phyloP scores from a whole-genome alignment of 1,140 invertebrate species.

The Philotrypesis tridentata region DNA sequence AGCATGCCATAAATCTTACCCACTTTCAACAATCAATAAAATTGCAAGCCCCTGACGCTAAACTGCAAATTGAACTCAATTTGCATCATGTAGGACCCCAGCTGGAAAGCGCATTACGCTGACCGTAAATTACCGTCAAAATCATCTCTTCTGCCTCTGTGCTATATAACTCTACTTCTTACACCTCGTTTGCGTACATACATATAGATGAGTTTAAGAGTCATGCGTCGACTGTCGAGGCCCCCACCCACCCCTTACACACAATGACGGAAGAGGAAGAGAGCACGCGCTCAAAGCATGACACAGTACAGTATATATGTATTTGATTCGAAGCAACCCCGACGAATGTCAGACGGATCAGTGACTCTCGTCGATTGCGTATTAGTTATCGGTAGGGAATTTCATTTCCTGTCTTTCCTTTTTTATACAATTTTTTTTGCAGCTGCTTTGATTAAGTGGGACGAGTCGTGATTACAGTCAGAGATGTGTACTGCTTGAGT shows the following conservation, averaged over 20 bases:
- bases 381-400: background rate
- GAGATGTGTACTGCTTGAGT: too few species aligned
- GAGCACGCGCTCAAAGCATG: slow-evolving; percentile 24
- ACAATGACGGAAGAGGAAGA: background rate
- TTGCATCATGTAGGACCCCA: background rate
- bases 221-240: background rate
- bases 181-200: background rate
- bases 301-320: background rate
- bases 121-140: background rate
- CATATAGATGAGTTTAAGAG: background rate
- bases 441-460: too few species aligned
- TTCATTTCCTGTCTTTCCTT: background rate
- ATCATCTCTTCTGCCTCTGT: background rate
- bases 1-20: background rate
- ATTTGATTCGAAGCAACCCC: background rate
- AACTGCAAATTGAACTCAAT: background rate
- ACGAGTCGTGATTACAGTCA: too few species aligned
- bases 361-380: background rate
- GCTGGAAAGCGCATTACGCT: background rate
- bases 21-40: background rate
- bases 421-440: background rate
- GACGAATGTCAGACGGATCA: background rate
- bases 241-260: background rate
- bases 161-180: background rate
- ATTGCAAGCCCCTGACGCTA: background rate